Percentiles rank a stretch among this genome's conserved stretches.
Conservation (phyloP, 2,113 vertebrate genomes). For the Pachyramphus minor region DNA sequence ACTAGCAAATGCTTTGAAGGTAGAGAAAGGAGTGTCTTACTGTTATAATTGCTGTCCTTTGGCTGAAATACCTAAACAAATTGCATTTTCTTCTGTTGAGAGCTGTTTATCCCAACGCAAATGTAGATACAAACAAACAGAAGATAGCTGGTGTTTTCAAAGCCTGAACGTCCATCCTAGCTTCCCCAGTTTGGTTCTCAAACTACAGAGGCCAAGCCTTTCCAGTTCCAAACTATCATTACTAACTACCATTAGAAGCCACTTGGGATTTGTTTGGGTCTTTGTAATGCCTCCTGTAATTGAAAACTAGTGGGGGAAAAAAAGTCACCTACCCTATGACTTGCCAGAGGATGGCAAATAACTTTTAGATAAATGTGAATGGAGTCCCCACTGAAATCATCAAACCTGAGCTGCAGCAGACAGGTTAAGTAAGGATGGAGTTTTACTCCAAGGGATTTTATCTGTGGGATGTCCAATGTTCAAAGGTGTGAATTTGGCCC, state of each 20-base stretch:
- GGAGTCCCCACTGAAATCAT: not conserved
- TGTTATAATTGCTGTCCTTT: slow-evolving; percentile 20
- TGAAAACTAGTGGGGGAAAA: not conserved
- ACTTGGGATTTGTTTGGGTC: not conserved
- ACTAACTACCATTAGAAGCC: not conserved
- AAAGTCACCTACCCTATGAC: not conserved
- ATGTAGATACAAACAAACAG: slow-evolving; percentile 29
- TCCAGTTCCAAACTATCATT: not conserved
- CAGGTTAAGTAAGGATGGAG: not conserved
- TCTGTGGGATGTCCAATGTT: not conserved
- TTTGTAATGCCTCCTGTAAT: not conserved
- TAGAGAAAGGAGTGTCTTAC: not conserved
- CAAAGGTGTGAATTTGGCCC: not conserved
- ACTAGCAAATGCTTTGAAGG: not conserved
- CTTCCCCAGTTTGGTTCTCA: not conserved
- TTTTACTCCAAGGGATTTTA: not conserved
- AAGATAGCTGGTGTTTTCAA: slow-evolving; percentile 22
- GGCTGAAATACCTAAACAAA: slow-evolving; percentile 12
- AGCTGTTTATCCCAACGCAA: not conserved
- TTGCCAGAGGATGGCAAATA: not conserved
- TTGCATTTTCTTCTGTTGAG: slow-evolving; percentile 26
- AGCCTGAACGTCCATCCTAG: not conserved
- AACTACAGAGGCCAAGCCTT: not conserved
- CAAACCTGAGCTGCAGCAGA: not conserved
- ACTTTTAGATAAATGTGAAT: not conserved